phyloP scores from a whole-genome alignment of 2,113 vertebrate species.

The Excalfactoria chinensis region DNA sequence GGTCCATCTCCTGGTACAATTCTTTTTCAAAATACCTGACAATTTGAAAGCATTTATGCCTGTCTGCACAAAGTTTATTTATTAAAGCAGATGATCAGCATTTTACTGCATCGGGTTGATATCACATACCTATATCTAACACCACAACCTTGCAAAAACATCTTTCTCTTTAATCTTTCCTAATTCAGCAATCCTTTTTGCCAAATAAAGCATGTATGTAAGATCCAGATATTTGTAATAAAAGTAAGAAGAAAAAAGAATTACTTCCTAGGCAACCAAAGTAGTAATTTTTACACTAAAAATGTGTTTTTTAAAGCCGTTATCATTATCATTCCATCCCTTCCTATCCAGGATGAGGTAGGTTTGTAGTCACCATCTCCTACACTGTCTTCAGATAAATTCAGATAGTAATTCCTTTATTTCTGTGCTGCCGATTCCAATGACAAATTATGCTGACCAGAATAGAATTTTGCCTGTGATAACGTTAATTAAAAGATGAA shows the following conservation, averaged over 20 bases:
- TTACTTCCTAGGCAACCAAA: slow-evolving; percentile 13
- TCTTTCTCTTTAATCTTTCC: slow-evolving; percentile 6
- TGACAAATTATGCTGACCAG: slow-evolving; percentile 64
- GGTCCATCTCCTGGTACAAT: neutral
- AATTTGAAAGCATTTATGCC: neutral
- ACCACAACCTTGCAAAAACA: neutral
- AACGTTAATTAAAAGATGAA: slow-evolving; percentile 74
- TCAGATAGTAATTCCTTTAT: slow-evolving; percentile 64
- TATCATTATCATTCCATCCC: slow-evolving; percentile 15
- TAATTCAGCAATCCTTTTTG: slow-evolving; percentile 16
- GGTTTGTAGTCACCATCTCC: slow-evolving; percentile 30
- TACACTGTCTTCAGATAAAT: slow-evolving; percentile 31
- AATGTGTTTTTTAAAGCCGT: slow-evolving; percentile 29
- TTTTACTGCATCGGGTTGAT: neutral
- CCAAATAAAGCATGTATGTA: neutral
- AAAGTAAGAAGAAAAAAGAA: neutral
- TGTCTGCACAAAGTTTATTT: neutral
- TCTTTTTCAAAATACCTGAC: neutral
- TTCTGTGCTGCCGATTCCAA: slow-evolving; percentile 54
- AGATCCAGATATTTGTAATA: neutral
- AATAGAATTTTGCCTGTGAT: slow-evolving; percentile 69
- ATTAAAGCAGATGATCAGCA: neutral
- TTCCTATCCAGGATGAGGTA: slow-evolving; percentile 29
- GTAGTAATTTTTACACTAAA: slow-evolving; percentile 25
- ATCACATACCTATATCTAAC: neutral